Evolutionary conservation across 2,888 invertebrate species (phyloP).

Genomic region (Tiliacea aurago): DNA sequence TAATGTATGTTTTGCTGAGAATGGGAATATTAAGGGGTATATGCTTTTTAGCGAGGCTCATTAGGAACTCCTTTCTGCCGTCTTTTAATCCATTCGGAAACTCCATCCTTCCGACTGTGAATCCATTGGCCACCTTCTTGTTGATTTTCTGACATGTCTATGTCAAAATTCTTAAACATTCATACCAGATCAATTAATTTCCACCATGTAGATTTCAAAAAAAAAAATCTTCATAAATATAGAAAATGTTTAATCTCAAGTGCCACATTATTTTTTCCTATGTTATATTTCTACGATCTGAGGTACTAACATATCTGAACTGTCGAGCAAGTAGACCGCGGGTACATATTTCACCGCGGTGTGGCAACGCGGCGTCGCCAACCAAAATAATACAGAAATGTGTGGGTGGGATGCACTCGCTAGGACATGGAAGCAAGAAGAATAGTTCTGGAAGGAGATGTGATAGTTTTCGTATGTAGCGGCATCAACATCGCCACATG

Average conservation of each 20-base stretch:
- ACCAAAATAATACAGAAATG: conserved; percentile 81
- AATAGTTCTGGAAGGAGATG: conserved; percentile 18
- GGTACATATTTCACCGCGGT: conserved; percentile 81
- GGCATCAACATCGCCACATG: no score
- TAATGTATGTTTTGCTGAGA: neutral
- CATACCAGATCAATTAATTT: neutral
- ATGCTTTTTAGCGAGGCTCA: accelerated
- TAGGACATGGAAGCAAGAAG: conserved; percentile 46
- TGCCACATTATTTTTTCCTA: conserved; percentile 22
- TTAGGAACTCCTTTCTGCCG: neutral
- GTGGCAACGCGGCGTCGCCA: conserved; percentile 81
- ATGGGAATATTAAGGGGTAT: neutral
- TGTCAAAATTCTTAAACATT: neutral
- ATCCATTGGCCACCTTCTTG: neutral
- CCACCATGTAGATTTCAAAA: neutral
- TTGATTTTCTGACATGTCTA: neutral
- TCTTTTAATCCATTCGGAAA: neutral
- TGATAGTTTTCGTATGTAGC: neutral
- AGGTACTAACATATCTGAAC: conserved; percentile 39
- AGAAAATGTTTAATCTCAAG: neutral
- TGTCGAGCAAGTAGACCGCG: conserved; percentile 51
- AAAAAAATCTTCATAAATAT: neutral
- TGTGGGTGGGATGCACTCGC: conserved; percentile 85
- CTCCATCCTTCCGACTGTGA: neutral
- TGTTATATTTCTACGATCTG: conserved; percentile 31